phyloP scores from a whole-genome alignment of 1,140 invertebrate genomes.

The Dendroctonus ponderosae region DNA sequence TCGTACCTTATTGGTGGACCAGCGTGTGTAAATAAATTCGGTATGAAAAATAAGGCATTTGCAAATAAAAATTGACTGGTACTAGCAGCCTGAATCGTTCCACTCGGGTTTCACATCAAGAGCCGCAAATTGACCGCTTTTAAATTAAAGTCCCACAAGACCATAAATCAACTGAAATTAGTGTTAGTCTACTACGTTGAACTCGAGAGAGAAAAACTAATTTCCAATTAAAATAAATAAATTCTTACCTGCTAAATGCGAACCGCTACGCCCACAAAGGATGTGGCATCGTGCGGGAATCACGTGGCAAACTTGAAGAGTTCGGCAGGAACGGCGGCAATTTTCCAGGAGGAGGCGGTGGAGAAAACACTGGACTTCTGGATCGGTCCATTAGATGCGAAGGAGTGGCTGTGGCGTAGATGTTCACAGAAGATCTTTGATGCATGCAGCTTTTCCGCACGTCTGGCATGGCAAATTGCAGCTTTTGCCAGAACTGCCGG shows the following conservation, averaged over 20 bases:
- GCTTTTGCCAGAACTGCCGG: slow-evolving; percentile 91
- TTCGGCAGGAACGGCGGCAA: slow-evolving; percentile 50
- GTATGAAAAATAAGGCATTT: too few species aligned
- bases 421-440: slow-evolving; percentile 62
- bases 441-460: slow-evolving; percentile 60
- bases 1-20: too few species aligned
- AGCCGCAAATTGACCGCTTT: too few species aligned
- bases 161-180: too few species aligned
- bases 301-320: slow-evolving; percentile 49
- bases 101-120: neutral
- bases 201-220: too few species aligned
- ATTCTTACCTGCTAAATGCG: slow-evolving; percentile 45
- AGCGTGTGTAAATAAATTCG: too few species aligned
- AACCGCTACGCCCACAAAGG: slow-evolving; percentile 58
- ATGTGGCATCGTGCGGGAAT: slow-evolving; percentile 50
- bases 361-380: slow-evolving; percentile 64
- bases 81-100: too few species aligned
- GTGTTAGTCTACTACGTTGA: too few species aligned
- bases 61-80: too few species aligned
- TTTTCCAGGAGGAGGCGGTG: slow-evolving; percentile 57
- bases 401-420: slow-evolving; percentile 57
- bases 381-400: slow-evolving; percentile 53
- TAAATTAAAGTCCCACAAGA: too few species aligned
- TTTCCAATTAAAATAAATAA: neutral
- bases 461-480: slow-evolving; percentile 87